Evolutionary conservation across 2,113 vertebrate genomes (phyloP).

Genomic region (Piaya cayana): DNA sequence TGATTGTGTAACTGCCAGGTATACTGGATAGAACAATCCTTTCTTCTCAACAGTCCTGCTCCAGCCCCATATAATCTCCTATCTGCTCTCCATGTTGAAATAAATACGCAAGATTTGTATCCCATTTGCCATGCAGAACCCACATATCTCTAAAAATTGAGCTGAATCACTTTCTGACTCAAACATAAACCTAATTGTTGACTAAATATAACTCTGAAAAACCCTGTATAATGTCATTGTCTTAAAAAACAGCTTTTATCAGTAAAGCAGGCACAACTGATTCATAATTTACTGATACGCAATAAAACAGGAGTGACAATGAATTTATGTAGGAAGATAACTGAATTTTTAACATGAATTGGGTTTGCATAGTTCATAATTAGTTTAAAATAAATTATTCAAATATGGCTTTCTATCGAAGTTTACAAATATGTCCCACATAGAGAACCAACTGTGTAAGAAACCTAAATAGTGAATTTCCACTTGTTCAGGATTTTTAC

Average conservation of each 20-base stretch:
- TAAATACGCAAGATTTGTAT: not conserved
- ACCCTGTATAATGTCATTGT: constrained; percentile 1
- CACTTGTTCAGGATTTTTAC: not conserved
- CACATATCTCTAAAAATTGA: not conserved
- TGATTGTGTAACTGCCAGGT: not conserved
- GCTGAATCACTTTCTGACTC: constrained; percentile 44
- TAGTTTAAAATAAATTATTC: constrained; percentile 7
- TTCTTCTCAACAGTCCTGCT: not conserved
- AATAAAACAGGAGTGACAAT: not conserved
- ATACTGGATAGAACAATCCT: not conserved
- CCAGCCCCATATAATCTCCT: not conserved
- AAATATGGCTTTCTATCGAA: not conserved
- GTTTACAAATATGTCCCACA: not conserved
- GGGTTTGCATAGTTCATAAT: constrained; percentile 6
- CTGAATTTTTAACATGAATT: constrained; percentile 8
- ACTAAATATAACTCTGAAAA: constrained; percentile 48
- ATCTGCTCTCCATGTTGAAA: not conserved
- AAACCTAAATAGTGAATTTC: not conserved
- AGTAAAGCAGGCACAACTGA: not conserved
- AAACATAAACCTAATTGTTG: constrained; percentile 9
- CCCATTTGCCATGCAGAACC: not conserved
- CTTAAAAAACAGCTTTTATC: not conserved
- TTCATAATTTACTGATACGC: constrained; percentile 20
- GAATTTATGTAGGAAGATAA: not conserved
- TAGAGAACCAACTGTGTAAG: not conserved